Base-by-base conservation (phyloP, 2,797 vertebrate species). In the Poliocrania exsul region DNA sequence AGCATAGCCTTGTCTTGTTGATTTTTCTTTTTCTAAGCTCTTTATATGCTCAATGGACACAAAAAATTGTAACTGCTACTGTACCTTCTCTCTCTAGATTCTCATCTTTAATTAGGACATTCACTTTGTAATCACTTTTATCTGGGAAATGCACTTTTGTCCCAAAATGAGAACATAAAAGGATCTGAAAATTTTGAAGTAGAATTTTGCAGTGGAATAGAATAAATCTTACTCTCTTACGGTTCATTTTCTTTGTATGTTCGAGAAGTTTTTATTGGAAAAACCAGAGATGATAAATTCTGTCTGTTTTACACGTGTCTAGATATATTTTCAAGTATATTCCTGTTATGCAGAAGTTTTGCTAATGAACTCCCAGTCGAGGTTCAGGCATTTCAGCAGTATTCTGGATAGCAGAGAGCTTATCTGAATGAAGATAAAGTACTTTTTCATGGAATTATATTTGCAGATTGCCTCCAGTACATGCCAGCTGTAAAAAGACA, bases 291-390 rank as follows among this genome's bases (percentile, higher is more conserved):
- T 64, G 33, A 77, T 82, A 90, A 91, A 77, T 88, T 50, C 29
- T 42, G 57, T 69, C 24, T 83, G 13, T 11, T 74, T 90, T 84
- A 75, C 33, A 81, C 35, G 58, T 89, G 46, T 46, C 81, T 72
- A 64, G 80, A 60, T 80, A n/a, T 81, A 73, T 84, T 90, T 94
- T 78, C 47, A 60, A 21, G n/a, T 60, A 21, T 20, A 25, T 70
- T 73, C 17, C 69, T 77, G 33, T 73, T 77, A 38, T 6, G 40
- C 69, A 74, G 72, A 85, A 80, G 86, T 88, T 54, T 78, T 83
- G 82, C 65, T 95, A 90, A 94, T 90, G 49, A 92, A 49, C 60
- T 91, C 85, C 42, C 50, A 54, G 61, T 42, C 29, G 9, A 83
- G 46, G 33, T 66, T 82, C 2, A 4, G 50, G 35, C 50, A 38